Conservation (phyloP, 2,888 invertebrate species). For the Agonopterix heracliana region DNA sequence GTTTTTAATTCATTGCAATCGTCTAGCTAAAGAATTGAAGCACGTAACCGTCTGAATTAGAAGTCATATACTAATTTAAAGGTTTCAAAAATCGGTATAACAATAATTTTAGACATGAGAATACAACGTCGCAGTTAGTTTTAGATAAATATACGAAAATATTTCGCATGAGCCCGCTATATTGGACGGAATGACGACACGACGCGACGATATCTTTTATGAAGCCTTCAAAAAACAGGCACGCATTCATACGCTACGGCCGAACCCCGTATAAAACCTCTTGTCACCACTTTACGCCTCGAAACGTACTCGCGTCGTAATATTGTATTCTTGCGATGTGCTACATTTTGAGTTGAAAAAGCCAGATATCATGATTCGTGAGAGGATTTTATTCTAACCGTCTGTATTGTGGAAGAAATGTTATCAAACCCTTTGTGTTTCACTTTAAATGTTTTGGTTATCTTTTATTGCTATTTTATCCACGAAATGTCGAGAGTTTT, state of each 20-base stretch:
- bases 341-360: constrained; percentile 26
- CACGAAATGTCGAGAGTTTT: too few species aligned
- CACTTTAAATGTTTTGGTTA: not conserved
- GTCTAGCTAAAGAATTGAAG: too few species aligned
- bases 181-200: too few species aligned
- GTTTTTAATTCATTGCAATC: too few species aligned
- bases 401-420: not conserved
- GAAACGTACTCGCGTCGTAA: constrained; percentile 19
- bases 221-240: not conserved
- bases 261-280: constrained; percentile 5
- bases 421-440: not conserved
- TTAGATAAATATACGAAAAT: too few species aligned
- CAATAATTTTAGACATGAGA: too few species aligned
- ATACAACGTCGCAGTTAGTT: too few species aligned
- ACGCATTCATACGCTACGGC: not conserved
- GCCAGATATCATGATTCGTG: constrained; percentile 24
- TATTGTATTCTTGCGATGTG: constrained; percentile 30
- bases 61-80: too few species aligned
- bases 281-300: constrained; percentile 1
- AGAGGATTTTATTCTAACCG: constrained; percentile 19
- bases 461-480: not conserved
- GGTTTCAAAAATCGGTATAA: too few species aligned
- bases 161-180: too few species aligned
- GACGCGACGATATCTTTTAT: too few species aligned
- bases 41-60: too few species aligned